These are phyloP conservation scores for Streblospio benedicti DNA, from an alignment of 1,140 invertebrate genomes.

Conservation along the genomic window DNA sequence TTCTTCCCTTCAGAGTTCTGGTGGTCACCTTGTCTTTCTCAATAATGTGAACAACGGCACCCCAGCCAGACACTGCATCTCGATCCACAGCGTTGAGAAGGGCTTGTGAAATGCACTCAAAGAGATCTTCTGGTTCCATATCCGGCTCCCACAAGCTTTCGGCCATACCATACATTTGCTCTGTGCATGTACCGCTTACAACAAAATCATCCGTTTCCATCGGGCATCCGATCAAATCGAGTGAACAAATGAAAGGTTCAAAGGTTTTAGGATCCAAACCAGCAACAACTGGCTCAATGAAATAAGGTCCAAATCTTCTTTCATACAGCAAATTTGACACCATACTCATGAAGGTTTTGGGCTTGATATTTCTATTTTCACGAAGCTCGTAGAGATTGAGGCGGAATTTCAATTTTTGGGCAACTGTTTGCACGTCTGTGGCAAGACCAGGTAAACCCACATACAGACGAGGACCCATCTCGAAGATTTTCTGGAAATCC, in stretches of 20 bases:
- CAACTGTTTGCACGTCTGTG: slow-evolving; percentile 89
- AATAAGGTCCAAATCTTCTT: slow-evolving; percentile 91
- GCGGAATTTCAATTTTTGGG: slow-evolving; percentile 75
- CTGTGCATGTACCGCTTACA: slow-evolving; percentile 82
- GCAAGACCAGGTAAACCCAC: slow-evolving; percentile 87
- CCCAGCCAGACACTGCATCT: slow-evolving; percentile 97
- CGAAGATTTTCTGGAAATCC: slow-evolving; percentile 84
- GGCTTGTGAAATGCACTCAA: slow-evolving; percentile 93
- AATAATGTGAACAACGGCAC: slow-evolving; percentile 89
- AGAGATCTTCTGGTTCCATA: slow-evolving; percentile 83
- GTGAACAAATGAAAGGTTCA: slow-evolving; percentile 82
- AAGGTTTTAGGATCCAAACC: slow-evolving; percentile 79
- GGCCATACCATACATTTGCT: slow-evolving; percentile 96
- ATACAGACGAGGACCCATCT: slow-evolving; percentile 81
- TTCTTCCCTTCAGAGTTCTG: slow-evolving; percentile 77
- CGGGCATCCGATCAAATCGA: slow-evolving; percentile 89
- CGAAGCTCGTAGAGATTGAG: slow-evolving; percentile 84
- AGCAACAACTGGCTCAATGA: slow-evolving; percentile 91
- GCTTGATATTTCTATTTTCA: slow-evolving; percentile 83
- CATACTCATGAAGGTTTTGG: slow-evolving; percentile 85
- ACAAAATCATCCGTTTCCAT: slow-evolving; percentile 90
- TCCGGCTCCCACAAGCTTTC: slow-evolving; percentile 88
- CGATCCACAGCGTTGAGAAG: slow-evolving; percentile 91
- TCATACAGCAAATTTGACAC: slow-evolving; percentile 93
- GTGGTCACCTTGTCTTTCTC: slow-evolving; percentile 90